A percentile compares a stretch with the other conserved stretches of the same genome.
phyloP scores from a whole-genome alignment of 2,797 vertebrate species.

The Anomalospiza imberbis region DNA sequence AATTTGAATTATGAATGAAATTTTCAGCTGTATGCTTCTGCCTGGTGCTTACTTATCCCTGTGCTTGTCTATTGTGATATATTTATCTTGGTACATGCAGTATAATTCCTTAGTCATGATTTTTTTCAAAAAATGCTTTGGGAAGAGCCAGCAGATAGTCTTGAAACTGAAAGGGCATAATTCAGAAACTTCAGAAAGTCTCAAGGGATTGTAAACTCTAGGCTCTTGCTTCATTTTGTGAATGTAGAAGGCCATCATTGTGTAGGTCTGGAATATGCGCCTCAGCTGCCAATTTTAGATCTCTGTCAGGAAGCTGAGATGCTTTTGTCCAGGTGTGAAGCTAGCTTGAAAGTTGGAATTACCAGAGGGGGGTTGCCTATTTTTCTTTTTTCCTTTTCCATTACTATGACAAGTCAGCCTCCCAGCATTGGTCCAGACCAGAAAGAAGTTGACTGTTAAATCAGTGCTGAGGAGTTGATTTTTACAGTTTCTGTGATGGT shows the following conservation, averaged over 20 bases:
- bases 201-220: not conserved
- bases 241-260: not conserved
- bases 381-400: not conserved
- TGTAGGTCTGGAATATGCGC: not conserved
- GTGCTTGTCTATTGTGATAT: not conserved
- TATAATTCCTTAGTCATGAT: not conserved
- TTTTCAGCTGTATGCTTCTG: not conserved
- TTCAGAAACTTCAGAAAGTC: not conserved
- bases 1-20: rapidly evolving
- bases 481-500: not conserved
- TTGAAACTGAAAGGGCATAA: not conserved
- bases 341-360: not conserved
- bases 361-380: not conserved
- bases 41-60: not conserved
- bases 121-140: not conserved
- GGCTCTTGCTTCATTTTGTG: not conserved
- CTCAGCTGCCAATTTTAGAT: not conserved
- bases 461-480: not conserved
- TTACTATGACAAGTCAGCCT: not conserved
- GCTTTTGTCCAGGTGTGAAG: not conserved
- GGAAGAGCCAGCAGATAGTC: not conserved
- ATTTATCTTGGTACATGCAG: not conserved
- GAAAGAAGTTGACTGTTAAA: not conserved
- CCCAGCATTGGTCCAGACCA: not conserved
- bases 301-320: not conserved